Evolutionary conservation across 1,140 invertebrate species (phyloP).

Genomic region (Portunus trituberculatus): DNA sequence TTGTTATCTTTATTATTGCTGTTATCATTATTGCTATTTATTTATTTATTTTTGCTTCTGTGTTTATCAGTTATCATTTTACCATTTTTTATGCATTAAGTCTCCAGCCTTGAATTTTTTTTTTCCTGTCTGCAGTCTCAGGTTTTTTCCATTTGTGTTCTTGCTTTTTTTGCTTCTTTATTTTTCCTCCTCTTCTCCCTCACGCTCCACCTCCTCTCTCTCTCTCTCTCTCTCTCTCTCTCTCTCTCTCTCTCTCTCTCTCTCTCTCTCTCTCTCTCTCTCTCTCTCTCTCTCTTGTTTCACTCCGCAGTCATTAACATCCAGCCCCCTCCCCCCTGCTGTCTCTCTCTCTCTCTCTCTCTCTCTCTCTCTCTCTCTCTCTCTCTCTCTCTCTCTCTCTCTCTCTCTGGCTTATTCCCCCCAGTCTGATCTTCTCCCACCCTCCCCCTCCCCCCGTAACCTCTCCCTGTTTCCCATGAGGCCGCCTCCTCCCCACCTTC

Average conservation of each 20-base stretch:
- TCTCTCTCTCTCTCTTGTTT: not conserved
- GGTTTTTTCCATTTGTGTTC: not conserved
- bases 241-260: constrained; percentile 20
- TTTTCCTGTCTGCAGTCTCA: not conserved
- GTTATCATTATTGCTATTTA: too few relatives aligned
- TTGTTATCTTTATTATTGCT: too few relatives aligned
- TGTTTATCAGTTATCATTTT: too few relatives aligned
- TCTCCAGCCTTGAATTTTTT: not conserved
- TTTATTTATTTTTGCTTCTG: too few relatives aligned
- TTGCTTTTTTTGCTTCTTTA: too few relatives aligned
- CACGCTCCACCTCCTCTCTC: not conserved
- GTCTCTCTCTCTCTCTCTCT: not conserved
- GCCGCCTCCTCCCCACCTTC: not conserved
- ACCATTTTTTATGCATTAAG: too few relatives aligned
- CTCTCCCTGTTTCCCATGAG: not conserved
- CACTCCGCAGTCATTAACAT: not conserved
- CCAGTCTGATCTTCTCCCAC: not conserved
- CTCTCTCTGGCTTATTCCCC: not conserved
- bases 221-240: not conserved
- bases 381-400: constrained; percentile 20
- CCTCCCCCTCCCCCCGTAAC: not conserved
- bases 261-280: not conserved
- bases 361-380: not conserved
- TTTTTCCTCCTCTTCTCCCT: not conserved
- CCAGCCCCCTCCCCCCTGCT: not conserved